Conservation (phyloP, 2,113 vertebrate genomes). For the Lethenteron camtschaticum region DNA sequence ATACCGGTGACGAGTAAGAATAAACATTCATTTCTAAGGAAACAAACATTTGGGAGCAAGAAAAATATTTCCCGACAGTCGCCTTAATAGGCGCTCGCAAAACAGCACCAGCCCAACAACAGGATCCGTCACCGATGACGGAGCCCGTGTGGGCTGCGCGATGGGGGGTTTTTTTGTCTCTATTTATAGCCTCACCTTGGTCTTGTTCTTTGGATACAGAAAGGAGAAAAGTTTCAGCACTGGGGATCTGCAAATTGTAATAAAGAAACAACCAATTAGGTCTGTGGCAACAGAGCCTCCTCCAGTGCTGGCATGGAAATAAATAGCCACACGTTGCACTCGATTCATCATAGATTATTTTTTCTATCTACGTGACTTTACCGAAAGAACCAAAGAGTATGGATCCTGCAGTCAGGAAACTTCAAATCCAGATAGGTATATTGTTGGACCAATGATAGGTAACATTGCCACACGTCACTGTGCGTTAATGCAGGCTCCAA, state of each 20-base stretch:
- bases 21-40: no score
- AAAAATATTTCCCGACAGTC: slow-evolving; percentile 16
- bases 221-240: slow-evolving; percentile 60
- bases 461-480: no score
- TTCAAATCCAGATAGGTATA: not conserved
- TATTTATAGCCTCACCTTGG: slow-evolving; percentile 10
- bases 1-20: no score
- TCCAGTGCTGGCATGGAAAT: no score
- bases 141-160: not conserved
- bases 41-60: no score
- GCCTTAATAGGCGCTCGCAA: not conserved
- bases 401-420: not conserved
- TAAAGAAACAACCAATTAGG: no score
- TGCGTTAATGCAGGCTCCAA: no score
- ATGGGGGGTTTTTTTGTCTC: not conserved
- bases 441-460: not conserved
- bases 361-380: no score
- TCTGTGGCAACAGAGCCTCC: no score
- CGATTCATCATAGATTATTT: no score
- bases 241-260: slow-evolving; percentile 26
- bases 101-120: no score
- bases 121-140: not conserved
- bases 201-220: slow-evolving; percentile 29
- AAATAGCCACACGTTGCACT: no score
- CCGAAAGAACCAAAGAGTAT: not conserved